These are phyloP conservation scores for Dufourea novaeangliae DNA, from an alignment of 1,140 invertebrate genomes.

Conservation along the genomic window DNA sequence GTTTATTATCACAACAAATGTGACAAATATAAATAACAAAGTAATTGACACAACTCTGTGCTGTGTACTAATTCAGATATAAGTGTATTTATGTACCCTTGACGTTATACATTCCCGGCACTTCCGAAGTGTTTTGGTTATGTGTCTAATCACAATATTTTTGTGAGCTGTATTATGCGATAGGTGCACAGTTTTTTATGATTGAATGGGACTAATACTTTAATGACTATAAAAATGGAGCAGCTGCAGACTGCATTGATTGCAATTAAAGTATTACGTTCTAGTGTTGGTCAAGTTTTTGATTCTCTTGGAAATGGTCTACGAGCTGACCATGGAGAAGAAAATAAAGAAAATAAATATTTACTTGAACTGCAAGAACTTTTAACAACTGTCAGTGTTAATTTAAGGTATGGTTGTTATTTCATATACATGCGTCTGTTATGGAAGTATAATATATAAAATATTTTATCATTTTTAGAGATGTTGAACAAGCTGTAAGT, in stretches of 20 bases:
- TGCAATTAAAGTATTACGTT: conserved; percentile 88
- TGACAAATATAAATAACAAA: background rate
- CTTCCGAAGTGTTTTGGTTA: background rate
- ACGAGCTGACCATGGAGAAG: conserved; percentile 88
- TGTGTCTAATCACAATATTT: background rate
- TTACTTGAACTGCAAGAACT: conserved; percentile 90
- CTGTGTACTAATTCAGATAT: background rate
- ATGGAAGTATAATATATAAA: background rate
- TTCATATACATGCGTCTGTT: background rate
- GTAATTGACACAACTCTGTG: background rate
- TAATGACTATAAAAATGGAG: conserved; percentile 80
- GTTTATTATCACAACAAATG: no score
- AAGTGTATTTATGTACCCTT: background rate
- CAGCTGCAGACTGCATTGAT: conserved; percentile 88
- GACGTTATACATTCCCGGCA: background rate
- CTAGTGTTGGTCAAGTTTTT: conserved; percentile 91
- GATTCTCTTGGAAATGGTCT: conserved; percentile 90
- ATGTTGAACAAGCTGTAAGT: conserved; percentile 89
- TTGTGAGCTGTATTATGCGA: background rate
- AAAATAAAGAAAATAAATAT: conserved; percentile 89
- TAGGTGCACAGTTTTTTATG: background rate
- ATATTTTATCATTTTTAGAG: conserved; percentile 80
- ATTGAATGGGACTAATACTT: background rate
- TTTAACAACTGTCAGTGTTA: conserved; percentile 87
- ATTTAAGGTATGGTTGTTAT: conserved; percentile 83